These are phyloP conservation scores for Hydriomena furcata DNA, from an alignment of 2,888 invertebrate species.

Conservation along the genomic window DNA sequence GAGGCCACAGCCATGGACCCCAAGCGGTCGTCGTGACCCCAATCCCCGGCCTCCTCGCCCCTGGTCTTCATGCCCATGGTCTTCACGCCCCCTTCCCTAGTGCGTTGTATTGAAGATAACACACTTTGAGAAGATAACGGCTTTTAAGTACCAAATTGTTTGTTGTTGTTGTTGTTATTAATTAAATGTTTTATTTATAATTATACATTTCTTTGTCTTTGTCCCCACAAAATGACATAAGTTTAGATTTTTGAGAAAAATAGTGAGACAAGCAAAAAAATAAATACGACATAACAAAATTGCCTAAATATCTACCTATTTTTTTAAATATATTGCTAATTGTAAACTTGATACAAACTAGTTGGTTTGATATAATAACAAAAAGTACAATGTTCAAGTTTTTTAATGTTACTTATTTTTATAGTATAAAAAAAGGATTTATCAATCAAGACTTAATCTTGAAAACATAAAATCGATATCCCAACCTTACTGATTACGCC, in stretches of 20 bases:
- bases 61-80: background rate
- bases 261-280: too few relatives aligned
- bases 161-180: constrained; percentile 10
- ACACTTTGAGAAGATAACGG: too few relatives aligned
- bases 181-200: constrained; percentile 10
- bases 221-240: background rate
- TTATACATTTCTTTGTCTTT: background rate
- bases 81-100: background rate
- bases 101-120: too few relatives aligned
- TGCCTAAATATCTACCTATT: too few relatives aligned
- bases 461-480: constrained; percentile 1
- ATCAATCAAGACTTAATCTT: constrained; percentile 2
- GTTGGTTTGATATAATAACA: too few relatives aligned
- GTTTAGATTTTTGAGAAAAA: too few relatives aligned
- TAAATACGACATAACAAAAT: too few relatives aligned
- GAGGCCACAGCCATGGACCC: background rate
- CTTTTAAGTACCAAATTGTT: constrained; percentile 2
- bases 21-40: background rate
- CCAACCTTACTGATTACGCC: constrained; percentile 21
- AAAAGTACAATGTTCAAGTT: too few relatives aligned
- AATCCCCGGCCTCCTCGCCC: background rate
- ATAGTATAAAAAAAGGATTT: too few relatives aligned
- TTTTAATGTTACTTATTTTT: background rate
- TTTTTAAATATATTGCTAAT: too few relatives aligned
- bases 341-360: too few relatives aligned